Conservation (phyloP, 30 jellyfish, hydroid and myxozoan genomes). For the Mastigias papua region DNA sequence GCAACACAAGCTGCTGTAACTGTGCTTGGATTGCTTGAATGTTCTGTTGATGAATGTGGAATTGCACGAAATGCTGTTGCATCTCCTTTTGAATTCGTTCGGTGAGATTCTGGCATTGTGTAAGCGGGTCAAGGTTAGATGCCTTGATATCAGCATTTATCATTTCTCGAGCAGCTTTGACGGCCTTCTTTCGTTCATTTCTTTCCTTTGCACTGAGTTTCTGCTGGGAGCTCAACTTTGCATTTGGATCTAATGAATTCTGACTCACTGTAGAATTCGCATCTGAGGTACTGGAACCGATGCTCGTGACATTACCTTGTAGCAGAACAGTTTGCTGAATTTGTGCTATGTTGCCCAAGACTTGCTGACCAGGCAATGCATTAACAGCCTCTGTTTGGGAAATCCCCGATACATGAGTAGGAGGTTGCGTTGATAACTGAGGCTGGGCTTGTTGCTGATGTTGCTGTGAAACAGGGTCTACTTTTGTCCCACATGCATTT, state of each 20-base stretch:
- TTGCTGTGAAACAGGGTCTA: constrained; percentile 6
- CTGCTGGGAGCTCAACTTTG: constrained; percentile 39
- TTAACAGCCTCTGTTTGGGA: constrained; percentile 15
- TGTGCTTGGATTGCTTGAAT: constrained; percentile 89
- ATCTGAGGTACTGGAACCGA: not conserved
- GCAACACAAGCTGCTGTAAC: constrained; percentile 83
- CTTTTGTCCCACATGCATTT: not conserved
- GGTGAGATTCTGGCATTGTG: constrained; percentile 83
- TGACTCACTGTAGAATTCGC: not conserved
- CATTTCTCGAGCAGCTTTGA: constrained; percentile 71
- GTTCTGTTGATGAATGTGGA: constrained; percentile 95
- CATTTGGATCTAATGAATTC: constrained; percentile 9
- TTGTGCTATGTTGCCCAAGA: not conserved
- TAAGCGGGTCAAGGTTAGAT: constrained; percentile 55
- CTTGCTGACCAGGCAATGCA: not conserved
- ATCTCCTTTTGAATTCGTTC: constrained; percentile 89
- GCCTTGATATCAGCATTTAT: constrained; percentile 74
- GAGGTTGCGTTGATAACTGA: not conserved
- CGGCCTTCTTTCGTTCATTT: constrained; percentile 66
- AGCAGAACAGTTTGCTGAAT: constrained; percentile 14
- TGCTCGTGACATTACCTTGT: constrained; percentile 22
- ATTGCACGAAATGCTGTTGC: constrained; percentile 94
- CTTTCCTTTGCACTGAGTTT: constrained; percentile 56
- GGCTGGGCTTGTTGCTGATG: constrained; percentile 12
- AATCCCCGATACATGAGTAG: not conserved